phyloP scores from a whole-genome alignment of 2,113 vertebrate genomes.

The Rhinoptilus africanus region DNA sequence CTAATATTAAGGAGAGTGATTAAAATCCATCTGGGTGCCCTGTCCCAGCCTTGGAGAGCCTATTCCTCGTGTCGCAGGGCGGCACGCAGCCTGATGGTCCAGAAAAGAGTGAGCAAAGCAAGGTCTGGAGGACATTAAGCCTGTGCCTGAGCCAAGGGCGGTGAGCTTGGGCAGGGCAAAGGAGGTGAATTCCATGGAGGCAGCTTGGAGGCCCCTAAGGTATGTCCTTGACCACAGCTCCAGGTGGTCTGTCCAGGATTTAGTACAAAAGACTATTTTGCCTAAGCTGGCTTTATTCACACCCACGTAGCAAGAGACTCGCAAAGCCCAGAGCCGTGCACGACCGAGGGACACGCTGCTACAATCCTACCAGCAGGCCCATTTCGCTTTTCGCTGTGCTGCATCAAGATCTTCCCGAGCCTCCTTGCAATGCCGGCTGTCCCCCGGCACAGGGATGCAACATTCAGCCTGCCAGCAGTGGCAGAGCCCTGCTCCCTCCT shows the following conservation, averaged over 20 bases:
- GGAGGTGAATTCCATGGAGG: background rate
- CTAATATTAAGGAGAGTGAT: background rate
- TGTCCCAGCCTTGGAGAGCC: background rate
- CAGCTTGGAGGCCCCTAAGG: background rate
- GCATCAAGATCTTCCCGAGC: background rate
- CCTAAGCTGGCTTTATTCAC: slow-evolving; percentile 29
- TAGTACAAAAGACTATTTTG: background rate
- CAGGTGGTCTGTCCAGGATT: background rate
- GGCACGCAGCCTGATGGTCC: background rate
- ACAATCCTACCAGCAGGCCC: background rate
- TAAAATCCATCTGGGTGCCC: background rate
- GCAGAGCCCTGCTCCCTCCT: background rate
- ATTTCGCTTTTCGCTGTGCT: background rate
- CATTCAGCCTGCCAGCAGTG: background rate
- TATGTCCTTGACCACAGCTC: background rate
- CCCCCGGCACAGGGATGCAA: background rate
- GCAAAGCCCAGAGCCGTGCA: background rate
- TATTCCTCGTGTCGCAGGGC: background rate
- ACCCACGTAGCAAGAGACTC: background rate
- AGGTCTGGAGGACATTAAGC: background rate
- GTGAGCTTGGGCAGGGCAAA: background rate
- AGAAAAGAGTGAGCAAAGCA: background rate
- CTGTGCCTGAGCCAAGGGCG: background rate
- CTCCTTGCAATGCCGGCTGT: background rate
- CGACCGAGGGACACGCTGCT: fast-evolving